Evolutionary conservation across 2,797 vertebrate species (phyloP).

Genomic region (Loriculus beryllinus): DNA sequence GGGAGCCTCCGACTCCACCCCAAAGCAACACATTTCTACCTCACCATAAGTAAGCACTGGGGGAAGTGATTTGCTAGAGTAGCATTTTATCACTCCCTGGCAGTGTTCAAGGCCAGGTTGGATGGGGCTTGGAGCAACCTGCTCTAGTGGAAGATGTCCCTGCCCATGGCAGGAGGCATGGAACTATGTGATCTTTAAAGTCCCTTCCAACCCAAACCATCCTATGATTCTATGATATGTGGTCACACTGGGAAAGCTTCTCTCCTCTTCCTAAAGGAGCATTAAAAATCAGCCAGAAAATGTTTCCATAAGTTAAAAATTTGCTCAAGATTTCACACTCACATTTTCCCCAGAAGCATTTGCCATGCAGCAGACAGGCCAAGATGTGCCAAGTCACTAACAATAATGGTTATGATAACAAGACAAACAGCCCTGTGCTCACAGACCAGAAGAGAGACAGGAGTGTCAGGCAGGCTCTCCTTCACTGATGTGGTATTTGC

Average conservation of each 20-base stretch:
- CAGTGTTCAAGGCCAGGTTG: background rate
- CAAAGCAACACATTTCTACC: background rate
- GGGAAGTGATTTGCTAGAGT: background rate
- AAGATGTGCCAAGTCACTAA: background rate
- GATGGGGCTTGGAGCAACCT: background rate
- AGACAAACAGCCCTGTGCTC: background rate
- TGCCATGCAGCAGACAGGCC: background rate
- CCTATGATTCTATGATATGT: background rate
- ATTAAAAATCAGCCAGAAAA: slow-evolving; percentile 18
- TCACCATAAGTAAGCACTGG: background rate
- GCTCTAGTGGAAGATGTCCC: background rate
- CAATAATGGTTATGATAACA: background rate
- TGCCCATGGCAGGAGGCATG: background rate
- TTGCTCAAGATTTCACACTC: background rate
- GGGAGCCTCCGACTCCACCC: background rate
- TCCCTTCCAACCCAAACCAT: background rate
- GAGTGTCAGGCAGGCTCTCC: background rate
- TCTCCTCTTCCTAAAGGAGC: background rate
- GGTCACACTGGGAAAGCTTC: background rate
- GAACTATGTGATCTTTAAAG: background rate
- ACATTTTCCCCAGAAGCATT: background rate
- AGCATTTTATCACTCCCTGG: background rate
- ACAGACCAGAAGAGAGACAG: background rate
- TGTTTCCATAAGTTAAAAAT: background rate
- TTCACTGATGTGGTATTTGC: background rate